Evolutionary conservation across 2,113 vertebrate genomes (phyloP), one percentile per base, ranked within the genome.

Genomic region (Xiphophorus couchianus): DNA sequence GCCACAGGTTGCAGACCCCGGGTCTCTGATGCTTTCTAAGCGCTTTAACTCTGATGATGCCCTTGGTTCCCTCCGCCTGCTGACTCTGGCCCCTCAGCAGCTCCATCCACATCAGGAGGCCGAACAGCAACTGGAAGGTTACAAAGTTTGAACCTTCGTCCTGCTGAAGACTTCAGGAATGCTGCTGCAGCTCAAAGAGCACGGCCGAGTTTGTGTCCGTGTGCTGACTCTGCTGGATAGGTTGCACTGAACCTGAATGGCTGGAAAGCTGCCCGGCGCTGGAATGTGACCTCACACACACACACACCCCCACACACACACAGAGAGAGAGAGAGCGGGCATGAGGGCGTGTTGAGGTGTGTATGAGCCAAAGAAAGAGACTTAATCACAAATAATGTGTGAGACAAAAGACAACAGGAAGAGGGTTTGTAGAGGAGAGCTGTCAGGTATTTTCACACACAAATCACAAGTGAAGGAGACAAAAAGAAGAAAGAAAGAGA

Each of bases 281-380:
- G 88, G 85, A 90, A 90, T 90, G 83, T 90, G 84, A 84, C 76
- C 76, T 3, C 58, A 35, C 30, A 5, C 48, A 29, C 31, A 54
- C 37, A 61, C 44, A 60, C 51, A 51, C 73, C 35, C 5, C 62
- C 31, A 58, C 39, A 62, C 44, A 60, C 54, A 64, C 33, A 58
- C 30, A 35, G 33, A 60, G 33, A 61, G 70, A 42, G 3, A 65
- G 0, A 6, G 12, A 1, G 8, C 10, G 6, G 8, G n/a, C 74
- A 60, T 15, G 76, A 77, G 78, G 74, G 83, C 42, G 86, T 79
- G 80, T 77, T 70, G 30, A 75, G 82, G 83, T 80, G 82, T 84
- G 83, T 78, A 8, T 29, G 5, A 63, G 58, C 27, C 31, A 63
- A 54, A 74, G 29, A 44, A 66, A 78, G 17, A 22, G 19, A 35